A percentile compares a stretch with the other conserved stretches of the same genome.
These are phyloP conservation scores for Picathartes gymnocephalus DNA, from an alignment of 2,113 vertebrate genomes.

Conservation along the genomic window DNA sequence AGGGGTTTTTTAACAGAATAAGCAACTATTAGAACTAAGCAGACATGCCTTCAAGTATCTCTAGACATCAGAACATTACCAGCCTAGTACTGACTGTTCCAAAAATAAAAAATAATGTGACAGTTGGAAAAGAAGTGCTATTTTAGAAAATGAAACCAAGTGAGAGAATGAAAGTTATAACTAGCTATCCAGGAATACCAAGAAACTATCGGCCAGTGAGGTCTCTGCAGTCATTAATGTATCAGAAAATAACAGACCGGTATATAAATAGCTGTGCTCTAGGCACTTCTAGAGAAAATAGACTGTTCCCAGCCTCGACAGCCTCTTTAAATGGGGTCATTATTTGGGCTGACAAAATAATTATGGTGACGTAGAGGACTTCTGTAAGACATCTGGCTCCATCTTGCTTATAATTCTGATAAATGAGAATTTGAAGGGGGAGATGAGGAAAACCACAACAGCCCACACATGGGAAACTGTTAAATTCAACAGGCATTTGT, in stretches of 20 bases:
- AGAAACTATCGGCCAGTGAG: background rate
- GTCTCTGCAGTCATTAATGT: background rate
- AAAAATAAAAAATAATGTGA: background rate
- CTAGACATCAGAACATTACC: background rate
- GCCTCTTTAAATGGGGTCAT: background rate
- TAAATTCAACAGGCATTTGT: background rate
- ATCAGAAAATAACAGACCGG: background rate
- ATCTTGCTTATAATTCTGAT: background rate
- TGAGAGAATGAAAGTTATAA: background rate
- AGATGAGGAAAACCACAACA: background rate
- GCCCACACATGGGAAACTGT: background rate
- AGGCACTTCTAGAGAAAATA: background rate
- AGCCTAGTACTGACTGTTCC: background rate
- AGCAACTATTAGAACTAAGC: background rate
- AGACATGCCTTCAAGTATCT: background rate
- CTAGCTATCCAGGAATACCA: background rate
- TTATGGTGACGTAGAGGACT: background rate
- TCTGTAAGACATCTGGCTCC: background rate
- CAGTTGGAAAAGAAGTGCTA: background rate
- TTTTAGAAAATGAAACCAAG: background rate
- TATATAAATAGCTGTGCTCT: background rate
- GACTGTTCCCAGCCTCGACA: background rate
- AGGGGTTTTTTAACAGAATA: background rate
- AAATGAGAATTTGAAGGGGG: background rate
- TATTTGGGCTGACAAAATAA: background rate